Evolutionary conservation across 2,888 invertebrate genomes (phyloP).

Genomic region (Epiperipatus broadwayi): DNA sequence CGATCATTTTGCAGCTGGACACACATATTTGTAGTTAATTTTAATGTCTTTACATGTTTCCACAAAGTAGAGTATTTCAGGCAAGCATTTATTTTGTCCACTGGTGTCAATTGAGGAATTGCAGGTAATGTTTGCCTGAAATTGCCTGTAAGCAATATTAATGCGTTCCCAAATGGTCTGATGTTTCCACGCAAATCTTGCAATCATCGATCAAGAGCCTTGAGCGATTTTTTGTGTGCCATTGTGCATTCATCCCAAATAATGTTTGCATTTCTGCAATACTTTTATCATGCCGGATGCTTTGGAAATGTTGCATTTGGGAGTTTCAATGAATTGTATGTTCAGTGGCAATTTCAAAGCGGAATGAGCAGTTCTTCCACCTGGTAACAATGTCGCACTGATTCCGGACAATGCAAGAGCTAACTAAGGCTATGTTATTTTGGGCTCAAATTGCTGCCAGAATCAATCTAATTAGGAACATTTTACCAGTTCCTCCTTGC

Average conservation of each 20-base stretch:
- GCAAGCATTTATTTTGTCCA: slow-evolving; percentile 19
- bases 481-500: slow-evolving; percentile 30
- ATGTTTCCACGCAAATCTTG: neutral
- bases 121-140: slow-evolving; percentile 19
- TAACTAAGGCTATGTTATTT: slow-evolving; percentile 23
- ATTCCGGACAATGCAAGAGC: slow-evolving; percentile 30
- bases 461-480: slow-evolving; percentile 26
- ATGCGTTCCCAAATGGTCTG: neutral
- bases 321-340: slow-evolving; percentile 19
- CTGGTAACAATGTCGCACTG: slow-evolving; percentile 29
- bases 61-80: slow-evolving; percentile 19
- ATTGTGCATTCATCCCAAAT: slow-evolving; percentile 12
- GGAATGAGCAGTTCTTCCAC: slow-evolving; percentile 28
- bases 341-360: slow-evolving; percentile 26
- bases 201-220: slow-evolving; percentile 5
- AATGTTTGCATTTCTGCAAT: no score
- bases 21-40: slow-evolving; percentile 16
- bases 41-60: slow-evolving; percentile 15
- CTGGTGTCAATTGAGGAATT: slow-evolving; percentile 16
- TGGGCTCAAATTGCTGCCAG: slow-evolving; percentile 24
- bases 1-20: slow-evolving; percentile 11
- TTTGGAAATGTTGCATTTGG: slow-evolving; percentile 24
- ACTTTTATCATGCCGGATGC: no score
- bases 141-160: slow-evolving; percentile 18
- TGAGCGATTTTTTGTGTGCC: slow-evolving; percentile 9